Base-by-base conservation (phyloP, 2,113 vertebrate species). In the Atrichornis clamosus region DNA sequence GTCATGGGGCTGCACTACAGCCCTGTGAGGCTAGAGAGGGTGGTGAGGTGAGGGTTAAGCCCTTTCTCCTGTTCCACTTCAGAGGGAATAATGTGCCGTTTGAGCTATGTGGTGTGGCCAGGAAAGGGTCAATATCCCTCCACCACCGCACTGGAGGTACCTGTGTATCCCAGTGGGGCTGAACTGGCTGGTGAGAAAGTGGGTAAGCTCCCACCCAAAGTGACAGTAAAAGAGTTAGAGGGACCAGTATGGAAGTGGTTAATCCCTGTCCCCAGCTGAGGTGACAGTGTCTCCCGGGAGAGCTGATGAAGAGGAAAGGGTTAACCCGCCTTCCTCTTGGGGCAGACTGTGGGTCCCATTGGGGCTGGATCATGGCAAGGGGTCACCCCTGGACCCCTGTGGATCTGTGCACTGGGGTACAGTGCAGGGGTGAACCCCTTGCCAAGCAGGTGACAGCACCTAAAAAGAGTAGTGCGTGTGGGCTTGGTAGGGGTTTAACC, bases 81-180 rank as follows among this genome's bases (percentile, higher is more conserved):
- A 52, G 35, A 39, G 11, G 18, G 13, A 47, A 11, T 37, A 32
- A 30, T 27, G 49, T 64, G n/a, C 17, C 32, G 28, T 22, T 69
- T 60, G 60, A 76, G 7, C 55, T 46, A 16, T n/a, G 63, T 68
- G 15, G 11, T 60, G 70, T 75, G 74, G 17, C 33, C 12, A 23
- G 33, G 53, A 76, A 76, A 26, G 30, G 63, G 53, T 87, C 88
- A 80, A 44, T 19, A 33, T 24, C 18, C 16, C 7, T 19, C 49
- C 23, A 55, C 19, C 32, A 15, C 3, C 0, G 0, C 1, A 1
- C 3, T 20, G 16, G 3, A 13, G 9, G 3, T 32, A 32, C 35
- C 44, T 37, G 12, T 65, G 10, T 69, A 6, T 64, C 35, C 74
- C 60, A 39, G 65, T 56, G 65, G 23, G 28, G 23, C 65, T 88